Evolutionary conservation across 2,888 invertebrate genomes (phyloP).

Genomic region (Polyommatus icarus): DNA sequence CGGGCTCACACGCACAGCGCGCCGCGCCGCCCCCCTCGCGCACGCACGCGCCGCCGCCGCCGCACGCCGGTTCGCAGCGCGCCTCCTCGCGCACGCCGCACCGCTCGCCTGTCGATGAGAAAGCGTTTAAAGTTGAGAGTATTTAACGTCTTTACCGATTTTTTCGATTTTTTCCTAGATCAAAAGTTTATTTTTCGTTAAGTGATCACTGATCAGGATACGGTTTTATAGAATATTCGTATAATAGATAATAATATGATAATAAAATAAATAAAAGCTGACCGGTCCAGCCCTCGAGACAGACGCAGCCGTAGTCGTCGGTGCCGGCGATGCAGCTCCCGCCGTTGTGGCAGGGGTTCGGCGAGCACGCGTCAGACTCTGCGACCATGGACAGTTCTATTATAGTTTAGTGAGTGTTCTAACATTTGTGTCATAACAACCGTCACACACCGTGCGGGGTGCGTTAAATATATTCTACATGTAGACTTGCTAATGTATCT

Average conservation of each 20-base stretch:
- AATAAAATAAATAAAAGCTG: conserved; percentile 35
- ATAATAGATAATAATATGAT: too few species aligned
- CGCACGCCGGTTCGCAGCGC: conserved; percentile 76
- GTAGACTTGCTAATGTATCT: too few species aligned
- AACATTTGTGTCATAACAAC: too few species aligned
- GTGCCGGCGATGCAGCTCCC: conserved; percentile 88
- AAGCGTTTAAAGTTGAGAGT: too few species aligned
- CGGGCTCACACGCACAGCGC: conserved; percentile 88
- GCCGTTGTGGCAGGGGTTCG: conserved; percentile 87
- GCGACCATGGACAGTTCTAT: conserved; percentile 39
- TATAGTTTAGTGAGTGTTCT: too few species aligned
- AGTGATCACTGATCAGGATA: too few species aligned
- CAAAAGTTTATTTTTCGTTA: too few species aligned
- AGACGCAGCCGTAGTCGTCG: conserved; percentile 88
- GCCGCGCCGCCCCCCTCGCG: conserved; percentile 79
- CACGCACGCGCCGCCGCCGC: conserved; percentile 90
- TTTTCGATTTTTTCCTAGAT: too few species aligned
- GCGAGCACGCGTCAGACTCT: conserved; percentile 90
- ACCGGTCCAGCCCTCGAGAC: conserved; percentile 89
- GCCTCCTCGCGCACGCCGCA: conserved; percentile 54
- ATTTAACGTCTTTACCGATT: too few species aligned
- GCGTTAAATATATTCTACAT: too few species aligned
- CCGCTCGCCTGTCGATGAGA: conserved; percentile 54
- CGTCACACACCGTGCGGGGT: too few species aligned
- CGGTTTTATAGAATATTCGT: too few species aligned